Percentiles rank a stretch among this genome's conserved stretches.
Conservation (phyloP, 2,113 vertebrate genomes). For the Illadopsis cleaveri region DNA sequence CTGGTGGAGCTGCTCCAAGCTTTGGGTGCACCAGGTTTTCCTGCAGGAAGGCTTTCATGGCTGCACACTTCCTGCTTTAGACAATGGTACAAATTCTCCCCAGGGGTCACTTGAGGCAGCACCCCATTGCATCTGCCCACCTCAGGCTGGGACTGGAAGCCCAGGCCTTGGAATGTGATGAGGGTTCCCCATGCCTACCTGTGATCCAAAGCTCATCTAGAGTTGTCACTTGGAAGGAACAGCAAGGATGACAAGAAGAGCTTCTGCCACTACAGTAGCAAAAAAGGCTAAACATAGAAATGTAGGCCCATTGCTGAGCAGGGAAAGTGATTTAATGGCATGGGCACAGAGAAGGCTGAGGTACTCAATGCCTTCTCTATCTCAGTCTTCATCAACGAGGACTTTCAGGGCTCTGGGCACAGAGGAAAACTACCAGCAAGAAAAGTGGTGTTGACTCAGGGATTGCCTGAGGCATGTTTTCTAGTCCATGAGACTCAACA, state of each 20-base stretch:
- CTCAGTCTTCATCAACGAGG: not conserved
- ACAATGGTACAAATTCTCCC: not conserved
- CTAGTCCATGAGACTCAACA: not conserved
- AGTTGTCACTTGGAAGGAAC: not conserved
- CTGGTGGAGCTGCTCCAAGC: not conserved
- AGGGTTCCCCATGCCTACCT: not conserved
- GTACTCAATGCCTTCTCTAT: not conserved
- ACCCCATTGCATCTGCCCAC: not conserved
- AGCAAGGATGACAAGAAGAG: not conserved
- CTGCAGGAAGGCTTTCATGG: not conserved
- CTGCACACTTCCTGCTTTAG: not conserved
- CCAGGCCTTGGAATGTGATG: not conserved
- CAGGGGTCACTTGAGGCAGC: not conserved
- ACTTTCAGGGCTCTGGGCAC: not conserved
- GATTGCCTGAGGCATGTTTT: not conserved
- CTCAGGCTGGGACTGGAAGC: not conserved
- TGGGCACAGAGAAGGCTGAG: not conserved
- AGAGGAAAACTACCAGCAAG: not conserved
- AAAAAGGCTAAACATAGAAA: not conserved
- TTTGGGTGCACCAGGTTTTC: not conserved
- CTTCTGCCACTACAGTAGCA: not conserved
- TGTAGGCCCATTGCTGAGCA: not conserved
- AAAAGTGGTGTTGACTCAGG: not conserved
- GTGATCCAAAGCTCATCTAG: not conserved
- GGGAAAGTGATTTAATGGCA: not conserved